A percentile compares a stretch with the other conserved stretches of the same genome.
phyloP scores from a whole-genome alignment of 1,140 invertebrate genomes.

The Dufourea novaeangliae region DNA sequence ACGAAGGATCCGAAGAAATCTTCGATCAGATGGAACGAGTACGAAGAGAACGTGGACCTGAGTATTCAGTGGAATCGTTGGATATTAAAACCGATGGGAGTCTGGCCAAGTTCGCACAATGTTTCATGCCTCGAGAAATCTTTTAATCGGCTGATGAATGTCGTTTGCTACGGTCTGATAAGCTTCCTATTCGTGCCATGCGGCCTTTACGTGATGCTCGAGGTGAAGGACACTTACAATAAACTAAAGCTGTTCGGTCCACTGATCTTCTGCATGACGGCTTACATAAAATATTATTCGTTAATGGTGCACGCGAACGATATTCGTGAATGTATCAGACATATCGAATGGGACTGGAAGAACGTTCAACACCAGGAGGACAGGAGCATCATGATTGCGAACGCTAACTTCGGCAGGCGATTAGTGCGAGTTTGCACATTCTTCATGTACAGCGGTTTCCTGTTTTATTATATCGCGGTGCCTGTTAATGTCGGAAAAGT shows the following conservation, averaged over 20 bases:
- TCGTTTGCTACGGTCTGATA: slow-evolving; percentile 26
- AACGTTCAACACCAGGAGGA: slow-evolving; percentile 25
- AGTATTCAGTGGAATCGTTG: slow-evolving; percentile 53
- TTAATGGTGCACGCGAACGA: slow-evolving; percentile 57
- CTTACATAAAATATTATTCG: slow-evolving; percentile 67
- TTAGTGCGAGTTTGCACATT: background rate
- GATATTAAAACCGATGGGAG: slow-evolving; percentile 54
- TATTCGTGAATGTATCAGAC: slow-evolving; percentile 64
- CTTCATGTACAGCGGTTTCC: slow-evolving; percentile 37
- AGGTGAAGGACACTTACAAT: slow-evolving; percentile 59
- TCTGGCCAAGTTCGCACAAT: slow-evolving; percentile 31
- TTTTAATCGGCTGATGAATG: background rate
- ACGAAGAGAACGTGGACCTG: background rate
- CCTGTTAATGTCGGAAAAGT: slow-evolving; percentile 10
- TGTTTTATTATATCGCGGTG: slow-evolving; percentile 27
- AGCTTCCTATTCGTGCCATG: slow-evolving; percentile 43
- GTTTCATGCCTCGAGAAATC: background rate
- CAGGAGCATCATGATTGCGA: slow-evolving; percentile 35
- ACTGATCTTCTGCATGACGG: slow-evolving; percentile 71
- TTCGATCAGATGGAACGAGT: background rate
- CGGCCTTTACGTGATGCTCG: slow-evolving; percentile 29
- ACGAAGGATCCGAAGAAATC: background rate
- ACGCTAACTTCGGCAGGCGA: slow-evolving; percentile 33
- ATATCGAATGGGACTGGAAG: slow-evolving; percentile 70
- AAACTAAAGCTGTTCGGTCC: slow-evolving; percentile 70